Conservation (phyloP, 1,140 invertebrate genomes). For the Bombus vancouverensis region DNA sequence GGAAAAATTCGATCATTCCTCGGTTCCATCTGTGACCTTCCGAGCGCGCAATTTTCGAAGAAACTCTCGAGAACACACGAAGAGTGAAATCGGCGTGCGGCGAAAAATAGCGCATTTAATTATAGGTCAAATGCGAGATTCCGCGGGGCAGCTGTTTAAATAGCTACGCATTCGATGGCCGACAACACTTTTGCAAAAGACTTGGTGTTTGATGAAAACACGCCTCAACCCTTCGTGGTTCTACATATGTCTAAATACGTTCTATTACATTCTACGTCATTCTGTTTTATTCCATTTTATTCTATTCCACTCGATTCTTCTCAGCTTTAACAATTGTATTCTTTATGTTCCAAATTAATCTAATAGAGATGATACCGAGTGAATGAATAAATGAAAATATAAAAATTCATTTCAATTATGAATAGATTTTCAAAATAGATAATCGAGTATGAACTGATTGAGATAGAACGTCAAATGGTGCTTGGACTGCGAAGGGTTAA, state of each 20-base stretch:
- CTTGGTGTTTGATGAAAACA: background rate
- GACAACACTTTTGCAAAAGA: slow-evolving; percentile 10
- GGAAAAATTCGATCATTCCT: background rate
- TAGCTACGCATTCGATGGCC: background rate
- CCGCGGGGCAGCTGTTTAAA: slow-evolving; percentile 38
- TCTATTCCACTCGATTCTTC: too few species aligned
- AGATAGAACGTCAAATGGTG: too few species aligned
- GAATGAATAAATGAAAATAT: too few species aligned
- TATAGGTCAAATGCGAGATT: slow-evolving; percentile 57
- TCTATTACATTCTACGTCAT: too few species aligned
- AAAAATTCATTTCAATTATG: too few species aligned
- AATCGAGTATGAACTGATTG: too few species aligned
- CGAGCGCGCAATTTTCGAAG: background rate
- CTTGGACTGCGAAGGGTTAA: too few species aligned
- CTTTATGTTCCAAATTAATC: too few species aligned
- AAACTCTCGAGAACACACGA: slow-evolving; percentile 13
- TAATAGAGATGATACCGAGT: too few species aligned
- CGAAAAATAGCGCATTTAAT: slow-evolving; percentile 65
- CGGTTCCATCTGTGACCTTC: background rate
- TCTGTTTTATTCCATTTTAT: too few species aligned
- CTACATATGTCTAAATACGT: background rate
- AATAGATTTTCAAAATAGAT: too few species aligned
- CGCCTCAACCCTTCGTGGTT: background rate
- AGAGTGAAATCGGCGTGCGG: slow-evolving; percentile 32
- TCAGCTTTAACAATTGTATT: too few species aligned